Evolutionary conservation across 2,113 vertebrate species (phyloP), one percentile per base, ranked within the genome.

Genomic region (Corythornis vintsioides): DNA sequence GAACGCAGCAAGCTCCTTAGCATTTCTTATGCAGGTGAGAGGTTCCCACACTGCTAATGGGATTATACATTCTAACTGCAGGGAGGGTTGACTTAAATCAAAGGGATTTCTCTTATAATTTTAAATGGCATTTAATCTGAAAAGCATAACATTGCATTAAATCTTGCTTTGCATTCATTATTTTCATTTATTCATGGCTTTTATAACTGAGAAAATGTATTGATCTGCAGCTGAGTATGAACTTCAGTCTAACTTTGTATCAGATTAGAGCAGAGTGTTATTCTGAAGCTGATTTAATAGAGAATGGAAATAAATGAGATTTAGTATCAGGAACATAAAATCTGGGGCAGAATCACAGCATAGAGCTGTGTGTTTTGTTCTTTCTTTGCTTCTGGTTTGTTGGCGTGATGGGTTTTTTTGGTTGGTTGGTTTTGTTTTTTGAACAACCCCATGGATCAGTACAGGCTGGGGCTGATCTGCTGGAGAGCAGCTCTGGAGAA

Each of bases 1-100:
- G 99, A 99, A 97, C 98, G 99, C 93, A 99, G 99, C 97, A 97
- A 98, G 52, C 98, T 99, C 83, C 98, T 99, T 83, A 99, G 98
- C 65, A 98, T 99, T 94, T 98, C 98, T n/a, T 99, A 99, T 87
- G 98, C 99, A 93, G 99, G 99, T 99, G 92, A 97, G 97, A 89
- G 85, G 50, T 90, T 82, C 87, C 92, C 88, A 96, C 28, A 9
- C 79, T 75, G 57, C 35, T 93, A 91, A 93, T 25, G 10, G 65
- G 89, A 92, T 96, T 96, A 95, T 60, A 70, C 56, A 57, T 86
- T 85, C 93, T 83, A 88, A 74, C 52, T 86, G 71, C 64, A 33
- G n/a, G 26, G 88, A 94, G 86, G 53, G 88, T 81, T 96, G 86
- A 78, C 86, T 86, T 83, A 60, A 94, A 83, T 93, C 91, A 94